Percentiles rank a stretch among this genome's conserved stretches.
These are phyloP conservation scores for Coenonympha arcania DNA, from an alignment of 2,888 invertebrate species.

Conservation along the genomic window DNA sequence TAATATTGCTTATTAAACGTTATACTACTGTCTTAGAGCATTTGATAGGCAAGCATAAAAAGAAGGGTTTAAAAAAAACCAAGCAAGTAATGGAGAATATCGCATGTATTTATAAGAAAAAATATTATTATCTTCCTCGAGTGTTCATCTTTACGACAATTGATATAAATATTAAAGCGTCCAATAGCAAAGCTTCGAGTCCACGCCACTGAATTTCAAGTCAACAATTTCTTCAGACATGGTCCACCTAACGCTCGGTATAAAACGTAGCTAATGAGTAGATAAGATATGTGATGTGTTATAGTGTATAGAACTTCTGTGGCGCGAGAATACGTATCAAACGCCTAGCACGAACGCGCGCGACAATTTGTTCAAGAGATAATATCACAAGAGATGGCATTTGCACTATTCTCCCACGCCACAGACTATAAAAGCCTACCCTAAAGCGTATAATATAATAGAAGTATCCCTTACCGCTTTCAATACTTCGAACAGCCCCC, in stretches of 20 bases:
- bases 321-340: conserved; percentile 35
- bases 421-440: conserved; percentile 48
- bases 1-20: too few relatives aligned
- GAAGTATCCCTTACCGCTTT: conserved; percentile 50
- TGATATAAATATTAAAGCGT: too few relatives aligned
- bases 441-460: conserved; percentile 65
- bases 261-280: conserved; percentile 63
- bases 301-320: conserved; percentile 44
- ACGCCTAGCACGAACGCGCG: background rate
- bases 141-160: too few relatives aligned
- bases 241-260: conserved; percentile 67
- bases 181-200: too few relatives aligned
- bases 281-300: conserved; percentile 69
- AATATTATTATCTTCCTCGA: too few relatives aligned
- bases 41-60: too few relatives aligned
- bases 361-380: conserved; percentile 7
- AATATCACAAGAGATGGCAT: conserved; percentile 29
- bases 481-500: conserved; percentile 59
- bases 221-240: conserved; percentile 33
- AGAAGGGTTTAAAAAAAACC: too few relatives aligned
- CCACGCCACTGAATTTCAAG: conserved; percentile 7
- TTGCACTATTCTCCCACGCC: conserved; percentile 35
- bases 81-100: too few relatives aligned
- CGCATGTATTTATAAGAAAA: too few relatives aligned
- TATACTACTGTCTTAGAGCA: too few relatives aligned